Base-by-base conservation (phyloP, 2,888 invertebrate genomes). In the Campopleginae sp. region DNA sequence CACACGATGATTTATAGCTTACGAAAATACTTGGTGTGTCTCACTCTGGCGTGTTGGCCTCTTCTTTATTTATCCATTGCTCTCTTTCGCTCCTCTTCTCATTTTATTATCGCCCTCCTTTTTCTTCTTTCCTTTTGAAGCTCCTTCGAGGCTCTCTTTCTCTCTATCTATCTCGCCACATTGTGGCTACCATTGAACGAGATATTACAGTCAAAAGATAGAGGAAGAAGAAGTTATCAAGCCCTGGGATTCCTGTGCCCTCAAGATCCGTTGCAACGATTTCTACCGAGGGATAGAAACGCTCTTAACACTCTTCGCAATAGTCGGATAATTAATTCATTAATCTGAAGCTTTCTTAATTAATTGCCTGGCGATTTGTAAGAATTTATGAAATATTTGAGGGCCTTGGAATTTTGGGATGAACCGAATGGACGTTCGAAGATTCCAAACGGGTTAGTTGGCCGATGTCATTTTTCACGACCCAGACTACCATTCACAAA, bases 1-100 rank as follows among this genome's bases (percentile, higher is more conserved):
- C 90, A 89, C 90, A 87, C 90, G 90, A 92, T 92, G 92, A 92
- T 92, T 93, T 92, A 93, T 92, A 90, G 91, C 88, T 89, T 88
- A 90, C 89, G 87, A 90, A 89, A 89, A 88, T 88, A 80, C 85
- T 86, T 75, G 77, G 74, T 48, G 68, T 83, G 78, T 86, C 85
- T 85, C 87, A 46, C 88, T 86, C 82, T 72, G 48, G 51, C 74
- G 54, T 51, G 63, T 71, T 63, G 68, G 44, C 63, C 70, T 63
- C 80, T 71, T 48, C 38, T 75, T 66, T 68, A 77, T 80, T 68
- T 42, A 19, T 44, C 68, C 72, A 33, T 14, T 46, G 71, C 80
- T 70, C 65, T 70, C 74, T 48, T 66, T 51, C 84, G 44, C 51
- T 63, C 66, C 19, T 65, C 51, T 42, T 33, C 42, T 74, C 61